Conservation (phyloP, 2,888 invertebrate species). For the Caenorhabditis drosophilae region DNA sequence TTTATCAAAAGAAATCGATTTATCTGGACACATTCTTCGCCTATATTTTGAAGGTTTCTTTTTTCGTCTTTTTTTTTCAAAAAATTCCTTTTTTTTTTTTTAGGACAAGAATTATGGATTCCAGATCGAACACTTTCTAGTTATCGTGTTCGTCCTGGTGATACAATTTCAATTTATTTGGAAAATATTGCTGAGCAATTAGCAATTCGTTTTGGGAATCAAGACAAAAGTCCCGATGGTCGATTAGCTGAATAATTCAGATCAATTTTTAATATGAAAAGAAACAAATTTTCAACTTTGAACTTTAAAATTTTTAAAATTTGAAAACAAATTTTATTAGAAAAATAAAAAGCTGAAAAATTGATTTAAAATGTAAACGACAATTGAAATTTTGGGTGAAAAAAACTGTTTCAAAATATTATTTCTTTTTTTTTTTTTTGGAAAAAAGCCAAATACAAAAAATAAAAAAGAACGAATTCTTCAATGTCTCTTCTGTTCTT, state of each 20-base stretch:
- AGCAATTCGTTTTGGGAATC: constrained; percentile 31
- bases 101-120: constrained; percentile 42
- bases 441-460: not conserved
- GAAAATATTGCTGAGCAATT: constrained; percentile 39
- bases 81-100: constrained; percentile 4
- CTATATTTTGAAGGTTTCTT: constrained; percentile 34
- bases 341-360: not conserved
- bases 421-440: too few relatives aligned
- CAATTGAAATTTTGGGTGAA: too few relatives aligned
- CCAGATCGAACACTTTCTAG: constrained; percentile 37
- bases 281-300: too few relatives aligned
- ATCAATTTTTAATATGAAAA: too few relatives aligned
- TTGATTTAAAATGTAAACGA: not conserved
- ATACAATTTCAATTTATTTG: constrained; percentile 32
- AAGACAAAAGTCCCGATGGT: constrained; percentile 36
- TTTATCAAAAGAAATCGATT: constrained; percentile 28
- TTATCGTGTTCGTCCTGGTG: constrained; percentile 33
- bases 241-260: constrained; percentile 14
- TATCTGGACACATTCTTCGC: constrained; percentile 28
- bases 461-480: not conserved
- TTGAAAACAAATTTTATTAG: not conserved
- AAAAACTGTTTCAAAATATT: not conserved
- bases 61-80: not conserved
- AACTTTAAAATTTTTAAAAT: not conserved
- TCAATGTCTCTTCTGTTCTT: too few relatives aligned